Percentiles rank a stretch among this genome's conserved stretches.
phyloP scores from a whole-genome alignment of 2,888 invertebrate genomes.

The Idaea aversata region DNA sequence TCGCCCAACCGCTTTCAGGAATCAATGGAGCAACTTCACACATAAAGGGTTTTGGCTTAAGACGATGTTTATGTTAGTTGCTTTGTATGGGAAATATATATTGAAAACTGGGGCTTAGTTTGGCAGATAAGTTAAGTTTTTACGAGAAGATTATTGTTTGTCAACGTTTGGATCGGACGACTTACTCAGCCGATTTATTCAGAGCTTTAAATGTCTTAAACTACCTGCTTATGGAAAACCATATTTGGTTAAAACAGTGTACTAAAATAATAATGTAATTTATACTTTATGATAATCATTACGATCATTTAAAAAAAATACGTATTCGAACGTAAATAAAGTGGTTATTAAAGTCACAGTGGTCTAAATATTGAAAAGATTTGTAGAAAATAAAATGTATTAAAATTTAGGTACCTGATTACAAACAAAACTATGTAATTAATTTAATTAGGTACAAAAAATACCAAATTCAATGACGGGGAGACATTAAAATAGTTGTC shows the following conservation, averaged over 20 bases:
- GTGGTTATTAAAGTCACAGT: too few relatives aligned
- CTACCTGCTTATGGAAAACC: too few relatives aligned
- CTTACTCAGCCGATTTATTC: too few relatives aligned
- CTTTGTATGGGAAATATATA: not conserved
- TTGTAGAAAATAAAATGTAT: not conserved
- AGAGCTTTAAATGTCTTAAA: too few relatives aligned
- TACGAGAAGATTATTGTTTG: too few relatives aligned
- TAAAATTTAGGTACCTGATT: not conserved
- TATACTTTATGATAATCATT: too few relatives aligned
- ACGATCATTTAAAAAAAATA: too few relatives aligned
- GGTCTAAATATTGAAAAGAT: too few relatives aligned
- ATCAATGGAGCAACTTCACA: not conserved
- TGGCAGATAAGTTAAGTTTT: not conserved
- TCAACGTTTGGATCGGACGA: too few relatives aligned
- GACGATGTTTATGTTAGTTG: not conserved
- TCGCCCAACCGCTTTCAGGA: not conserved
- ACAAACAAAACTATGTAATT: not conserved
- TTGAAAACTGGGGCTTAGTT: not conserved
- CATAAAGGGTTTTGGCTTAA: not conserved
- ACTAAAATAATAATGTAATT: too few relatives aligned
- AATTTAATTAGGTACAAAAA: not conserved
- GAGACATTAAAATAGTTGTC: slow-evolving; percentile 29
- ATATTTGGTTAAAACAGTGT: too few relatives aligned
- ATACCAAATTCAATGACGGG: not conserved
- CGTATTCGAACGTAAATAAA: too few relatives aligned